phyloP scores from a whole-genome alignment of 2,113 vertebrate genomes.

The Coryphaenoides rupestris region DNA sequence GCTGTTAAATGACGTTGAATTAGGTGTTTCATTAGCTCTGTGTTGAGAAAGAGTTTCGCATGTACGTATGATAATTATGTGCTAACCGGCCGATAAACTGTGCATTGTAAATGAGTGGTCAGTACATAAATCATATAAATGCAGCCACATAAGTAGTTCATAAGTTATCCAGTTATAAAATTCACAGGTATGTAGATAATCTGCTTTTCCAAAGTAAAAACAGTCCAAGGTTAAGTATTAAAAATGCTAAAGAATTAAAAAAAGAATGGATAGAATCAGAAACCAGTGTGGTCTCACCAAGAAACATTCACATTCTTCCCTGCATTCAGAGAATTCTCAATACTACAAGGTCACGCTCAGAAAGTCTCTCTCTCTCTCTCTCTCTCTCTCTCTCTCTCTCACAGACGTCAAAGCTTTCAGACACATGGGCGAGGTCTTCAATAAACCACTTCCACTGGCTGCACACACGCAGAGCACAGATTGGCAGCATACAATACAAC shows the following conservation, averaged over 20 bases:
- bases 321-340: too few species aligned
- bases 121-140: slow-evolving; percentile 20
- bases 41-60: background rate
- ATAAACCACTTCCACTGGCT: slow-evolving; percentile 16
- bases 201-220: too few species aligned
- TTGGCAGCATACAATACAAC: slow-evolving; percentile 14
- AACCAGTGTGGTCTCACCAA: too few species aligned
- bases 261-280: too few species aligned
- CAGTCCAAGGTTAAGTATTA: too few species aligned
- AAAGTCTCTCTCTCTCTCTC: too few species aligned
- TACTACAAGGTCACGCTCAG: too few species aligned
- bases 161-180: slow-evolving; percentile 6
- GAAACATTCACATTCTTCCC: too few species aligned
- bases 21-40: slow-evolving; percentile 19
- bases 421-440: slow-evolving; percentile 6
- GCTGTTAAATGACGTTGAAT: background rate
- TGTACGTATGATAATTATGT: background rate
- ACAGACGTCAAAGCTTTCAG: slow-evolving; percentile 14
- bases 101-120: slow-evolving; percentile 33
- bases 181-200: too few species aligned
- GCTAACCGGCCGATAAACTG: slow-evolving; percentile 8
- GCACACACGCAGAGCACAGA: slow-evolving; percentile 13
- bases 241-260: too few species aligned
- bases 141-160: slow-evolving; percentile 27
- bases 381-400: too few species aligned